Evolutionary conservation across 2,113 vertebrate genomes (phyloP).

Genomic region (Procapra przewalskii): DNA sequence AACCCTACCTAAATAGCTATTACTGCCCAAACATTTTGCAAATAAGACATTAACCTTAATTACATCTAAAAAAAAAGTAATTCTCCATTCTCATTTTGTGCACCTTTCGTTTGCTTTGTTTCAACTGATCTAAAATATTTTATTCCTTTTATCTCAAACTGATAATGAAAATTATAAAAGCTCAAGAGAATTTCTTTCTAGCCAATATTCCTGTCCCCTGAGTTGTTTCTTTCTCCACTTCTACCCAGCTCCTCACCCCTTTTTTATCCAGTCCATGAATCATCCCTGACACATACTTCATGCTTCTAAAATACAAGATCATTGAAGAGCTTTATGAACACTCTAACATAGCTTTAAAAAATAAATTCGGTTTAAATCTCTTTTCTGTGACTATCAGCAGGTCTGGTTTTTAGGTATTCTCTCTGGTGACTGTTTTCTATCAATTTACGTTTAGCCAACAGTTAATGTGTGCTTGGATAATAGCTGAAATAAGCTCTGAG

Average conservation of each 20-base stretch:
- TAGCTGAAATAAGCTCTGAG: background rate
- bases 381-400: background rate
- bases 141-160: background rate
- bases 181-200: background rate
- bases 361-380: background rate
- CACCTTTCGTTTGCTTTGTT: background rate
- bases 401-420: background rate
- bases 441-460: background rate
- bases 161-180: conserved; percentile 1
- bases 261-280: background rate
- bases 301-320: background rate
- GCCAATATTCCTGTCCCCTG: background rate
- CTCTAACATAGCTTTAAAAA: background rate
- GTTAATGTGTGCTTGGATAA: background rate
- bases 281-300: background rate
- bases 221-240: background rate
- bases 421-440: background rate
- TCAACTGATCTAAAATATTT: conserved; percentile 21
- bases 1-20: background rate
- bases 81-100: background rate
- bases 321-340: background rate
- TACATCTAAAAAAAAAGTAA: background rate
- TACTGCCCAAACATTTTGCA: background rate
- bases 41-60: background rate
- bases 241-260: background rate